These are phyloP conservation scores for Nomada hirtipes DNA, from an alignment of 2,888 invertebrate species.

Conservation along the genomic window DNA sequence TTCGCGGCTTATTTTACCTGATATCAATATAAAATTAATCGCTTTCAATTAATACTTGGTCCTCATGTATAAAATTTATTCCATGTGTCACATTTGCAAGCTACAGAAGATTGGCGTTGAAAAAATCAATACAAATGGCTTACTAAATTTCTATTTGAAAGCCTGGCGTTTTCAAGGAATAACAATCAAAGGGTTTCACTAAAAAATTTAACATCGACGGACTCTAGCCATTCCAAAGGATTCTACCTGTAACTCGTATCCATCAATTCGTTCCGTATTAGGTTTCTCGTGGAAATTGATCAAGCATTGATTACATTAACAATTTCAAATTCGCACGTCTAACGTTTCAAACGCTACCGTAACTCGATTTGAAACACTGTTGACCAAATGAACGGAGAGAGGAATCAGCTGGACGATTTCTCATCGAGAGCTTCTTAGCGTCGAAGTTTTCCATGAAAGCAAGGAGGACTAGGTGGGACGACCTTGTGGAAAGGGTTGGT, in stretches of 20 bases:
- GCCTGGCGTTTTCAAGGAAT: too few relatives aligned
- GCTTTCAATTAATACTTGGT: too few relatives aligned
- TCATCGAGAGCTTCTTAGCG: slow-evolving; percentile 73
- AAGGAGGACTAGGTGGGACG: neutral
- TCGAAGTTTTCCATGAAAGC: slow-evolving; percentile 51
- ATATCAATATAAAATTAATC: too few relatives aligned
- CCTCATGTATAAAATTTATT: too few relatives aligned
- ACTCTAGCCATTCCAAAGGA: too few relatives aligned
- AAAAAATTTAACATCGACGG: too few relatives aligned
- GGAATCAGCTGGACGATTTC: slow-evolving; percentile 71
- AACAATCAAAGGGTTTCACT: too few relatives aligned
- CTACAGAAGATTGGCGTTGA: too few relatives aligned
- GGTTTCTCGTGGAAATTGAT: neutral
- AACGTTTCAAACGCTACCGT: slow-evolving; percentile 11
- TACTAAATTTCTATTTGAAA: too few relatives aligned
- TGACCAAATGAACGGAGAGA: slow-evolving; percentile 55
- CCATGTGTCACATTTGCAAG: too few relatives aligned
- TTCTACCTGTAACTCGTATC: too few relatives aligned
- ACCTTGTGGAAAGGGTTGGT: neutral
- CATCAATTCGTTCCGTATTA: neutral
- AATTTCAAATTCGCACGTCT: neutral
- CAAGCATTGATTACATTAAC: neutral
- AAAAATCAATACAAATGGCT: too few relatives aligned
- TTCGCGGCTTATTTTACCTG: neutral
- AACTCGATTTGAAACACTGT: slow-evolving; percentile 45